These are phyloP conservation scores for Syngnathus floridae DNA, from an alignment of 2,113 vertebrate species.

Conservation along the genomic window DNA sequence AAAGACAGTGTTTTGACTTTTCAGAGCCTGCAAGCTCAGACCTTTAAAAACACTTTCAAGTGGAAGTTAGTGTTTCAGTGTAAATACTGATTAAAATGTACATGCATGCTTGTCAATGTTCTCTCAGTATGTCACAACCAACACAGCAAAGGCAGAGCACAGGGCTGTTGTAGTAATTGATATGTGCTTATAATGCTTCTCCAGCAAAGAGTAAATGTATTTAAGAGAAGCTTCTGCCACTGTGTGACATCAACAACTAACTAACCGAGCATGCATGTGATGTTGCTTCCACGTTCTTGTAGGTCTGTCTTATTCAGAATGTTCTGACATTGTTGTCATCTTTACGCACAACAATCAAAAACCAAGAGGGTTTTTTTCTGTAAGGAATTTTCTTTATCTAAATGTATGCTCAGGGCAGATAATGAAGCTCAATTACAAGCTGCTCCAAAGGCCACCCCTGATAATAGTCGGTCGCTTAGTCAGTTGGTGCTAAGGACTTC, in stretches of 20 bases:
- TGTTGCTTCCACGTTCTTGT: background rate
- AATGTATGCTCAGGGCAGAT: slow-evolving; percentile 10
- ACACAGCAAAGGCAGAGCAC: background rate
- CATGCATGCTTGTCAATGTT: background rate
- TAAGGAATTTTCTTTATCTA: too few species aligned
- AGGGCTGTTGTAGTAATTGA: background rate
- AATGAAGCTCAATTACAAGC: slow-evolving; percentile 40
- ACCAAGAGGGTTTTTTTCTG: background rate
- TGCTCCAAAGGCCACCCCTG: slow-evolving; percentile 29
- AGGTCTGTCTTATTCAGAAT: too few species aligned
- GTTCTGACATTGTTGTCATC: background rate
- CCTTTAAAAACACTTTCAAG: background rate
- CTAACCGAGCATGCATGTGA: background rate
- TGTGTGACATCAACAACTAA: background rate
- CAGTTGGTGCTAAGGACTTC: slow-evolving; percentile 30
- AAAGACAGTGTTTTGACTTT: background rate
- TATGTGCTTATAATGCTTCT: background rate
- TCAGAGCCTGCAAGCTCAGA: background rate
- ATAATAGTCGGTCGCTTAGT: slow-evolving; percentile 21
- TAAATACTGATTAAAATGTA: background rate
- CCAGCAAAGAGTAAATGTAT: background rate
- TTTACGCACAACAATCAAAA: background rate
- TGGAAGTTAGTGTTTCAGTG: background rate
- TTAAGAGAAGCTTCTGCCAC: background rate
- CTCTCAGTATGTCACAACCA: background rate